Percentiles rank a stretch among this genome's conserved stretches.
phyloP scores from a whole-genome alignment of 2,797 vertebrate species.

The Anas acuta region DNA sequence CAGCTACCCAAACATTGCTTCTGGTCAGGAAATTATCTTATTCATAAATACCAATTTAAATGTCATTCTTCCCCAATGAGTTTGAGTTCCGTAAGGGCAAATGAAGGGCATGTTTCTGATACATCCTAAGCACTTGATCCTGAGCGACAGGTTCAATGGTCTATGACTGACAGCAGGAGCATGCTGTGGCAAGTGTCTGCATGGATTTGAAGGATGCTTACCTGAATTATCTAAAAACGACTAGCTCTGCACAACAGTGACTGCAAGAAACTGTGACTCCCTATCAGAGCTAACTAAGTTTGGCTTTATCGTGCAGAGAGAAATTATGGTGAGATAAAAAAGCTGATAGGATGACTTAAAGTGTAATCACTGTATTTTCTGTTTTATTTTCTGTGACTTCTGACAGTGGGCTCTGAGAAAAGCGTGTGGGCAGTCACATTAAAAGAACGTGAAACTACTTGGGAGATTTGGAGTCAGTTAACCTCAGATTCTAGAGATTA shows the following conservation, averaged over 20 bases:
- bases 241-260: neutral
- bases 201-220: neutral
- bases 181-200: neutral
- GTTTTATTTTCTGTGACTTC: neutral
- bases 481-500: neutral
- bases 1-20: neutral
- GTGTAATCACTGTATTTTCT: neutral
- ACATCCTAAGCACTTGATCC: neutral
- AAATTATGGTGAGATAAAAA: neutral
- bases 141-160: neutral
- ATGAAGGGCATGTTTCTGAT: neutral
- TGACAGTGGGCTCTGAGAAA: neutral
- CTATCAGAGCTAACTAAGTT: neutral
- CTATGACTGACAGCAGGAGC: neutral
- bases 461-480: neutral
- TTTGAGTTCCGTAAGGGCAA: neutral
- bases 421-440: accelerated
- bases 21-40: neutral
- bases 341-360: neutral
- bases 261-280: neutral
- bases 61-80: neutral
- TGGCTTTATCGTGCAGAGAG: neutral
- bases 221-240: neutral
- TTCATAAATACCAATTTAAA: constrained; percentile 23
- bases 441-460: neutral